Conservation (phyloP, 2,797 vertebrate species). For the Microctenopoma steveboyesi region DNA sequence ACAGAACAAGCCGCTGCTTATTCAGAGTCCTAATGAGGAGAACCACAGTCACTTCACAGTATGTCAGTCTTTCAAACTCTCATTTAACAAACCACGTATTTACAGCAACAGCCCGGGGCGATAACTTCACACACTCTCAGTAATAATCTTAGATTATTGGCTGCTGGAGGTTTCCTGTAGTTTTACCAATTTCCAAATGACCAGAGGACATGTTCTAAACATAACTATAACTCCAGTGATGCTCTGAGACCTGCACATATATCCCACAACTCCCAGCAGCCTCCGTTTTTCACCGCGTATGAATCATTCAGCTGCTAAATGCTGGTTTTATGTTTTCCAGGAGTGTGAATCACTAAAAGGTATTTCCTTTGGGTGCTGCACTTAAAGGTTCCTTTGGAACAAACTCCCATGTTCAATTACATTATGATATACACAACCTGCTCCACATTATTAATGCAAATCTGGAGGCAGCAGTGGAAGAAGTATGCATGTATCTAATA, state of each 20-base stretch:
- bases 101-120: slow-evolving; percentile 1
- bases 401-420: background rate
- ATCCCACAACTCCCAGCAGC: slow-evolving; percentile 21
- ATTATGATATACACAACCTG: background rate
- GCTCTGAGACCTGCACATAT: slow-evolving; percentile 10
- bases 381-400: slow-evolving; percentile 13
- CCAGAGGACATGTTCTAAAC: slow-evolving; percentile 42
- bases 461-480: too few species aligned
- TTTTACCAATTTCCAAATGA: slow-evolving; percentile 12
- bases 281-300: slow-evolving; percentile 17
- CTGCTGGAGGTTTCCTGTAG: slow-evolving; percentile 19
- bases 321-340: slow-evolving; percentile 11
- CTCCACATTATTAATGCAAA: background rate
- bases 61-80: slow-evolving; percentile 2
- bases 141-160: slow-evolving; percentile 15
- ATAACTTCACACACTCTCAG: slow-evolving; percentile 3
- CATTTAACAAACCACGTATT: slow-evolving; percentile 17
- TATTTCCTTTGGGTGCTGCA: slow-evolving; percentile 34
- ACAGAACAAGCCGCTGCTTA: background rate
- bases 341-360: slow-evolving; percentile 26
- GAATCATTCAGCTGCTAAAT: slow-evolving; percentile 35
- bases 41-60: background rate
- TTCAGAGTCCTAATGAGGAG: background rate
- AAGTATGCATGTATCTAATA: too few species aligned
- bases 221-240: slow-evolving; percentile 8